Percentiles rank a stretch among this genome's conserved stretches.
Conservation (phyloP, 2,113 vertebrate genomes). For the Microcebus lehilahytsara region DNA sequence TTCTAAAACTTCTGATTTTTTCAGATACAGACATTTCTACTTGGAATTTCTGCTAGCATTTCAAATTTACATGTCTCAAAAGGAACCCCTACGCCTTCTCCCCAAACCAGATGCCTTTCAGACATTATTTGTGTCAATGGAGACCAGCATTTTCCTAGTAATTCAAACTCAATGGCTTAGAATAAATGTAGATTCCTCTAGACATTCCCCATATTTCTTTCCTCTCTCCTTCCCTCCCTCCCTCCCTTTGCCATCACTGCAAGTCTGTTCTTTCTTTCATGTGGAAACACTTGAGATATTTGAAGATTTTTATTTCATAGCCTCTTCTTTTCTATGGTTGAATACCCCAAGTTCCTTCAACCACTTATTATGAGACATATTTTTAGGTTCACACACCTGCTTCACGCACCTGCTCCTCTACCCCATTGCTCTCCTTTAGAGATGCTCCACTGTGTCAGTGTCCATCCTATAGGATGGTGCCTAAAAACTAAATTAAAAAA, state of each 20-base stretch:
- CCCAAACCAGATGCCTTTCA: background rate
- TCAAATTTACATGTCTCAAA: background rate
- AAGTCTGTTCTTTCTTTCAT: background rate
- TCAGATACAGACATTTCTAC: background rate
- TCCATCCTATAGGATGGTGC: background rate
- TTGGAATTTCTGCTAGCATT: background rate
- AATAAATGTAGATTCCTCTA: background rate
- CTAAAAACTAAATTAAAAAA: background rate
- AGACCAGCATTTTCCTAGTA: background rate
- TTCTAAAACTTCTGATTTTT: background rate
- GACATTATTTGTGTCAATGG: background rate
- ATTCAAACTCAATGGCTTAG: background rate
- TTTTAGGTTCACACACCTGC: background rate
- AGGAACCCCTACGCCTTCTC: background rate
- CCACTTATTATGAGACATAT: background rate
- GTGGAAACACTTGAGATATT: background rate
- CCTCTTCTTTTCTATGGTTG: background rate
- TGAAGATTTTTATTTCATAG: background rate
- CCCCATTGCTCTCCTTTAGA: background rate
- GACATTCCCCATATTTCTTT: background rate
- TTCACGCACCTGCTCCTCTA: background rate
- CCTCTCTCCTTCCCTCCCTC: too few species aligned
- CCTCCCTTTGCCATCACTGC: background rate
- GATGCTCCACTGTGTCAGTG: background rate
- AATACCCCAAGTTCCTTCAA: background rate